phyloP scores from a whole-genome alignment of 1,140 invertebrate genomes.

The Paraescarpia echinospica region DNA sequence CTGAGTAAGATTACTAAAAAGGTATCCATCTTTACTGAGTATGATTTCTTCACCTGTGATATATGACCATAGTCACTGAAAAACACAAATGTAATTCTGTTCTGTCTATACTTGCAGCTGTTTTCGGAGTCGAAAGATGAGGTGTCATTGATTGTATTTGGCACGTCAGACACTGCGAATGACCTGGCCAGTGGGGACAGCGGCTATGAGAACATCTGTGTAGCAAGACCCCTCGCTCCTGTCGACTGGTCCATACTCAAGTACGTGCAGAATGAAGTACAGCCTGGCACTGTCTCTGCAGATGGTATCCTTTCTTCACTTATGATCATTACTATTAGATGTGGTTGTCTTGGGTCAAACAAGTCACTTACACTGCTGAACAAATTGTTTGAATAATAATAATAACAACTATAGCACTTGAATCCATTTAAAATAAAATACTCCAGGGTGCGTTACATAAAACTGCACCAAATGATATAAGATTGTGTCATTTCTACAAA shows the following conservation, averaged over 20 bases:
- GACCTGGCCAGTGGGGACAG: slow-evolving; percentile 52
- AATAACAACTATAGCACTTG: no score
- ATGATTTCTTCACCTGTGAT: no score
- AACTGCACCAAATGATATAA: no score
- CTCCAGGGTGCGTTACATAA: no score
- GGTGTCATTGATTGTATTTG: slow-evolving; percentile 59
- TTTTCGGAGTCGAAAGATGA: slow-evolving; percentile 63
- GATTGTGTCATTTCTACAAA: no score
- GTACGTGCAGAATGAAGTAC: slow-evolving; percentile 54
- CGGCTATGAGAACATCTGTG: slow-evolving; percentile 57
- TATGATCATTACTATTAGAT: neutral
- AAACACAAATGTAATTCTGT: no score
- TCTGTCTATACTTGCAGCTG: slow-evolving; percentile 45
- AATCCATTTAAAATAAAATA: no score
- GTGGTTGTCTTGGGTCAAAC: neutral
- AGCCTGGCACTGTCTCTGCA: slow-evolving; percentile 45
- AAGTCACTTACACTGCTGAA: no score
- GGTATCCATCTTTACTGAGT: no score
- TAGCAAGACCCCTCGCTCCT: slow-evolving; percentile 48
- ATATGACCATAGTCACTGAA: no score
- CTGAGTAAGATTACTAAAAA: no score
- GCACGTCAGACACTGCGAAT: slow-evolving; percentile 60
- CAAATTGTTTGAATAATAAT: no score
- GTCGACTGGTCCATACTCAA: slow-evolving; percentile 59
- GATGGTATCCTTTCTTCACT: slow-evolving; percentile 57